A percentile compares a stretch with the other conserved stretches of the same genome.
Evolutionary conservation across 92 coral and sea anemone genomes (phyloP).

Genomic region (Palythoa caribaeorum): DNA sequence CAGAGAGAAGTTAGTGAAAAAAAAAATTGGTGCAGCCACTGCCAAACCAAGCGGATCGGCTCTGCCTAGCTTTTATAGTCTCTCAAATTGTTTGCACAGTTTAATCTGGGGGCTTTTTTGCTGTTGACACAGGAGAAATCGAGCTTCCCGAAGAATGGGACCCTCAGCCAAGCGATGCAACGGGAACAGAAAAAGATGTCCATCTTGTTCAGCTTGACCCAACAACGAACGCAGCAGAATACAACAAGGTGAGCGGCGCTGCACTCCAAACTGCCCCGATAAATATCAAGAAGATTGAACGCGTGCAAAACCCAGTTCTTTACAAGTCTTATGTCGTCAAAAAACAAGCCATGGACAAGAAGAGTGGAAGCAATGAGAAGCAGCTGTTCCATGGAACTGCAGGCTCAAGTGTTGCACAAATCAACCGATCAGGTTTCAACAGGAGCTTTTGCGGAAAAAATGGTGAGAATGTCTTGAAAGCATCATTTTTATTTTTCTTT

Average conservation of each 20-base stretch:
- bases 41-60: no score
- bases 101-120: not conserved
- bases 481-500: no score
- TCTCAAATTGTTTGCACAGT: not conserved
- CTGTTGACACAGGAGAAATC: constrained; percentile 43
- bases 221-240: constrained; percentile 42
- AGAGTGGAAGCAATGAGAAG: constrained; percentile 75
- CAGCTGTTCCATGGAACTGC: constrained; percentile 78
- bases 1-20: no score
- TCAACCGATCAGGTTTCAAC: constrained; percentile 76
- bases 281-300: constrained; percentile 60
- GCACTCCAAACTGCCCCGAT: constrained; percentile 38
- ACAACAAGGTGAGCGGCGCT: constrained; percentile 37
- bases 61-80: not conserved
- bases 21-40: no score
- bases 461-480: constrained; percentile 49
- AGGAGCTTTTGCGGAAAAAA: constrained; percentile 75
- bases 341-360: constrained; percentile 64
- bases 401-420: constrained; percentile 32
- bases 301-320: constrained; percentile 73
- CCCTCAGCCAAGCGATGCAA: constrained; percentile 65
- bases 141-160: constrained; percentile 75
- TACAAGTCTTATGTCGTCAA: not conserved
- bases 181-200: constrained; percentile 68
- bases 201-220: constrained; percentile 73